Base-by-base conservation (phyloP, 2,113 vertebrate species). In the Phylloscopus trochiloides region DNA sequence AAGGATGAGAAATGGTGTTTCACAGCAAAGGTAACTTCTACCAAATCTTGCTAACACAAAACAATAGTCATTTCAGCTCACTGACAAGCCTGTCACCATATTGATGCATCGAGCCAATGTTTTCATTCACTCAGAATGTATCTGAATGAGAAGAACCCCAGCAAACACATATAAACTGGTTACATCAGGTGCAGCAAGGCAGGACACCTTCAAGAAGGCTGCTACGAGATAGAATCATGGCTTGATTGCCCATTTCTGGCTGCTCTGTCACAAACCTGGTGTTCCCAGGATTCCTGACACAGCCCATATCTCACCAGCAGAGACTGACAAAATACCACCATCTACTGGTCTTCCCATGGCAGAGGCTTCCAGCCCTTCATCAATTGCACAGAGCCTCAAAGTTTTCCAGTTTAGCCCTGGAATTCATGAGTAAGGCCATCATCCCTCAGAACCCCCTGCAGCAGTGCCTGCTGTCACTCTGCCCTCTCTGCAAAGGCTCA, bases 51-150 rank as follows among this genome's bases (percentile, higher is more conserved):
- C 17, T 43, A 62, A 50, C 28, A 47, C 9, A 32, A 63, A 81
- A 40, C 29, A 71, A 6, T 9, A 25, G 3, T 36, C 4, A 38
- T 54, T 58, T 65, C 88, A 92, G n/a, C 17, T 90, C 15, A 29
- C 0, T 40, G 50, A 51, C 14, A 70, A 38, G n/a, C 21, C 47
- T 5, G 0, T 45, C 68, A 68, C 51, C 19, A 4, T 31, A 47
- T 17, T 0, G 0, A 47, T 32, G 4, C 25, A 45, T 45, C 9
- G 62, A 74, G 13, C 3, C n/a, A 48, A 26, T 31, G 26, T 28
- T 82, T 62, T 50, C n/a, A 45, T 58, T 45, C 38, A 48, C 20
- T 66, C 28, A n/a, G 57, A 54, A 50, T 17, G 8, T 21, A 31
- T 26, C 8, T 28, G 17, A 62, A 42, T 31, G 42, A 55, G 67